Conservation (phyloP, 64 coral and sea anemone species). For the Dendrophyllia cribrosa region DNA sequence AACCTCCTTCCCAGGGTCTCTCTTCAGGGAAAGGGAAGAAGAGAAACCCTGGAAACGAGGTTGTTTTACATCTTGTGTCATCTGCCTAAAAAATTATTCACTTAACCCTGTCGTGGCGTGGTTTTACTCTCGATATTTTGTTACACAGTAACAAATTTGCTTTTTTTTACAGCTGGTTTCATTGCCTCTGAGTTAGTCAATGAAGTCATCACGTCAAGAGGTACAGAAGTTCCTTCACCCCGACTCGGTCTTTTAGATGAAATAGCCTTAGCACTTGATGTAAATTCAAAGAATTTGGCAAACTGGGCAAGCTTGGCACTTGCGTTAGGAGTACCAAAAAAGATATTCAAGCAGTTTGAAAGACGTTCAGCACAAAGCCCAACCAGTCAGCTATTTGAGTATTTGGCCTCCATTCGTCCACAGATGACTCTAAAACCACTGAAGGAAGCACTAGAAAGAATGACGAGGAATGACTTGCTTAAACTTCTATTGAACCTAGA, state of each 20-base stretch:
- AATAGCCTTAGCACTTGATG: neutral
- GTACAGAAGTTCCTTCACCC: neutral
- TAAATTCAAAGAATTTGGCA: neutral
- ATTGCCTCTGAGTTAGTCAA: neutral
- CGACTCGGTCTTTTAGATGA: neutral
- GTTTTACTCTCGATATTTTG: no score
- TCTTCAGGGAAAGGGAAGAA: no score
- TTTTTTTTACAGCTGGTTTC: neutral
- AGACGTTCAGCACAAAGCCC: neutral
- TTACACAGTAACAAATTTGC: no score
- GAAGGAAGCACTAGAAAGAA: neutral
- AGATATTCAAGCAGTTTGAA: neutral
- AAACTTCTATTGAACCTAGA: neutral
- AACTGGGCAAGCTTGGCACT: neutral
- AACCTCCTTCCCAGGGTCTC: no score
- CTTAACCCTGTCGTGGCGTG: no score
- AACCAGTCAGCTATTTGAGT: neutral
- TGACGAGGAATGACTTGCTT: neutral
- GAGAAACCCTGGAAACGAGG: no score
- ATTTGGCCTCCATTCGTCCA: neutral
- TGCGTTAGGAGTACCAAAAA: neutral
- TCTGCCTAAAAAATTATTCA: no score
- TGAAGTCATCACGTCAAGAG: neutral
- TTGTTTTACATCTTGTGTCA: no score
- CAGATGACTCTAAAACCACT: neutral